Conservation (phyloP, 1,140 invertebrate genomes). For the Odontomachus brunneus region DNA sequence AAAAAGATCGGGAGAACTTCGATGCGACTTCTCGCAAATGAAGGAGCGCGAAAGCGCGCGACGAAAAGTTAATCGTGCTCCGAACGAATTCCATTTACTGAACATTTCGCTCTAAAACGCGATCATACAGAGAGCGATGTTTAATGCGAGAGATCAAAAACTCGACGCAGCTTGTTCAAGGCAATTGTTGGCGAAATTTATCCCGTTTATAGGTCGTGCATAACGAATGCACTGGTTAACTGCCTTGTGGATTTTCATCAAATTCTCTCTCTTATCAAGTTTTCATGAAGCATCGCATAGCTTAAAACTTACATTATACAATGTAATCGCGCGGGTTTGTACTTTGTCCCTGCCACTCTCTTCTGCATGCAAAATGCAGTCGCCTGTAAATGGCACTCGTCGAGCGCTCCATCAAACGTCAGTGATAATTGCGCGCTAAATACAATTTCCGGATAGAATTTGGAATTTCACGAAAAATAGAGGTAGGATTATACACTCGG, state of each 20-base stretch:
- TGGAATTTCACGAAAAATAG: too few relatives aligned
- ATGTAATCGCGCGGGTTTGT: not conserved
- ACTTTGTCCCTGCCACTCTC: not conserved
- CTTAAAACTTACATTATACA: slow-evolving; percentile 5
- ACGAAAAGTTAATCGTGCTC: not conserved
- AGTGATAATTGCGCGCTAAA: not conserved
- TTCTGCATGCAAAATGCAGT: not conserved
- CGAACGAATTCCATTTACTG: not conserved
- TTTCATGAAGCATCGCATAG: slow-evolving; percentile 3
- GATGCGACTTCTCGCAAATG: not conserved
- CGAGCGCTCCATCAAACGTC: not conserved
- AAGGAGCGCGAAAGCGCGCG: not conserved
- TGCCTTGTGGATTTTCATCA: not conserved
- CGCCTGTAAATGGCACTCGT: not conserved
- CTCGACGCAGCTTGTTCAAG: not conserved
- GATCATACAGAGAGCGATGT: not conserved
- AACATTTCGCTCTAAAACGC: not conserved
- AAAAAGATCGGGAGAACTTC: not conserved
- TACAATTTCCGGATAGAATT: not conserved
- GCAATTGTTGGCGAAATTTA: not conserved
- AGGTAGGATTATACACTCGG: too few relatives aligned
- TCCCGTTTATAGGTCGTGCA: not conserved
- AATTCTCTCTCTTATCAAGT: not conserved
- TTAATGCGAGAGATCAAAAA: slow-evolving; percentile 6
- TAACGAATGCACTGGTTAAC: not conserved